phyloP scores from a whole-genome alignment of 2,113 vertebrate genomes.

The Crocuta crocuta region DNA sequence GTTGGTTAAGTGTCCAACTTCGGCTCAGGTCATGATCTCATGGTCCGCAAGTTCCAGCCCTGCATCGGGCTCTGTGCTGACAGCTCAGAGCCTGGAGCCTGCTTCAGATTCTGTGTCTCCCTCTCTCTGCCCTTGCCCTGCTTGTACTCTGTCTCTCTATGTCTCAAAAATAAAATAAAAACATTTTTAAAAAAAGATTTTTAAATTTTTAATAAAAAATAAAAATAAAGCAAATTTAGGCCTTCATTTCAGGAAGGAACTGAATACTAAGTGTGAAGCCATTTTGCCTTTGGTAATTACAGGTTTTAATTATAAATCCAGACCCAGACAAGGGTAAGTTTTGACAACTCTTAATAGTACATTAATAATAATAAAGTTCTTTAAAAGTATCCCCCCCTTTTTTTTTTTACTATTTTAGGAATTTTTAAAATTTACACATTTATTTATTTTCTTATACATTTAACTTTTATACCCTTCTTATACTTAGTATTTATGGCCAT shows the following conservation, averaged over 20 bases:
- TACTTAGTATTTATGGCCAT: background rate
- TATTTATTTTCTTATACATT: background rate
- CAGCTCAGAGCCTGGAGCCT: no score
- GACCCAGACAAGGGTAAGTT: background rate
- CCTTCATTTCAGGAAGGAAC: constrained; percentile 2
- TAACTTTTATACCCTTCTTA: background rate
- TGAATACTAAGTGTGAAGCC: background rate
- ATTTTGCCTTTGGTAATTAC: background rate
- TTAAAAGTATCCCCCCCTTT: background rate
- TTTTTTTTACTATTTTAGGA: background rate
- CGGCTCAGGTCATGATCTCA: no score
- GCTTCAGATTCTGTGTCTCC: no score
- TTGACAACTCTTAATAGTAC: background rate
- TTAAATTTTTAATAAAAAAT: no score
- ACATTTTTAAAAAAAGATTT: no score
- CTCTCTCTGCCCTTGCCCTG: no score
- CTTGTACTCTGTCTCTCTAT: no score
- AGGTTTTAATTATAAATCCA: constrained; percentile 40
- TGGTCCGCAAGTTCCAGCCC: no score
- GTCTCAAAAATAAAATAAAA: no score
- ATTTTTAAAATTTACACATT: background rate
- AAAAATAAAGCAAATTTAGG: constrained; percentile 5
- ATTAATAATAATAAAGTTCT: constrained; percentile 2
- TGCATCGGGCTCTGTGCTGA: no score
- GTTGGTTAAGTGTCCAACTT: no score